A percentile compares a stretch with the other conserved stretches of the same genome.
These are phyloP conservation scores for Nothocercus julius DNA, from an alignment of 2,113 vertebrate species.

Conservation along the genomic window DNA sequence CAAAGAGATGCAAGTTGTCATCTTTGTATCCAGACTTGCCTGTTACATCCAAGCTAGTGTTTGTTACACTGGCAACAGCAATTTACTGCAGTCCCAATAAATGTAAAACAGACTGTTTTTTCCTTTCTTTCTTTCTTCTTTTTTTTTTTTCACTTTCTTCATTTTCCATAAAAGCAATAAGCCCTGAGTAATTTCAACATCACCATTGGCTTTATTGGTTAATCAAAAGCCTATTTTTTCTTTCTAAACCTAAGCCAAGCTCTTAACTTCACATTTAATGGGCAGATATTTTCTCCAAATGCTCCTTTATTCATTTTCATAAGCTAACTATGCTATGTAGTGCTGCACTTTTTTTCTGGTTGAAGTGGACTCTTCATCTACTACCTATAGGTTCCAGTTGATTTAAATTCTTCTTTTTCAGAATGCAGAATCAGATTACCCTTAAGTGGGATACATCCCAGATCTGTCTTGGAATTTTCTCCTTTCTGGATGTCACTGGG, in stretches of 20 bases:
- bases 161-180: constrained; percentile 31
- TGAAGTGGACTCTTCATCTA: constrained; percentile 55
- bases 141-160: neutral
- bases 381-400: constrained; percentile 52
- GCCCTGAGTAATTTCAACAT: constrained; percentile 50
- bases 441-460: neutral
- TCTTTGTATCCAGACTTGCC: constrained; percentile 10
- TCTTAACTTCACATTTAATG: constrained; percentile 66
- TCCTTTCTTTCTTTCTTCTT: neutral
- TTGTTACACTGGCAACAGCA: constrained; percentile 28
- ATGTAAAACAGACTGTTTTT: neutral
- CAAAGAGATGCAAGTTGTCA: neutral
- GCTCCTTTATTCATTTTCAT: constrained; percentile 47
- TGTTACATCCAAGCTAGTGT: constrained; percentile 11
- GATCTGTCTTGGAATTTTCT: neutral
- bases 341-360: constrained; percentile 13
- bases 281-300: constrained; percentile 69
- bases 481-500: neutral
- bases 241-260: constrained; percentile 56
- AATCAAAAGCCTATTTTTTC: constrained; percentile 54
- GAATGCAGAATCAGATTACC: neutral
- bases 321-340: constrained; percentile 59
- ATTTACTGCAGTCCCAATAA: constrained; percentile 20
- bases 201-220: constrained; percentile 55
- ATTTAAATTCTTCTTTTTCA: constrained; percentile 51